phyloP scores from a whole-genome alignment of 1,140 invertebrate genomes.

The Wiebesia pumilae region DNA sequence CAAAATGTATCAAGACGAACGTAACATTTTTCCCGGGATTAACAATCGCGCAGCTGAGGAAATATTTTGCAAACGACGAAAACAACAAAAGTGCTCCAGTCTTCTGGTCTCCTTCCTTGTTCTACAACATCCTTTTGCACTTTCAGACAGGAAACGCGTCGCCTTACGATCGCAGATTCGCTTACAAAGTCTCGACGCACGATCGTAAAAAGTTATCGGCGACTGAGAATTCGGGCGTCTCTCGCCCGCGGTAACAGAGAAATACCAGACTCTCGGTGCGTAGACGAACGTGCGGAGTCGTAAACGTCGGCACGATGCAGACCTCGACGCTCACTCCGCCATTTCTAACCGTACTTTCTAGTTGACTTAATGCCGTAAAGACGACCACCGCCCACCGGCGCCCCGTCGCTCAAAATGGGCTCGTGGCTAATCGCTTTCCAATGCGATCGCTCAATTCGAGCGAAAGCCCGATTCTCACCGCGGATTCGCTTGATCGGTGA shows the following conservation, averaged over 20 bases:
- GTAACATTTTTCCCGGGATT: background rate
- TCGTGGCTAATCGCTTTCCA: background rate
- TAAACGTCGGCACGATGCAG: too few relatives aligned
- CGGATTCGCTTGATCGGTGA: background rate
- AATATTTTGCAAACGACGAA: background rate
- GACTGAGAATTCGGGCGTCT: background rate
- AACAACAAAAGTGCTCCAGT: background rate
- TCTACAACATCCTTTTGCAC: background rate
- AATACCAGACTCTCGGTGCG: too few relatives aligned
- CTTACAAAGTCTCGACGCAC: background rate
- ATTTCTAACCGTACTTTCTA: conserved; percentile 4
- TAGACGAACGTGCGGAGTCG: too few relatives aligned
- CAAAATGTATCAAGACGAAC: background rate
- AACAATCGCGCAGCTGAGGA: background rate
- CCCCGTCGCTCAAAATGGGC: background rate
- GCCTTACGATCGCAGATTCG: background rate
- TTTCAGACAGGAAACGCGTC: background rate
- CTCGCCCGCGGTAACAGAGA: too few relatives aligned
- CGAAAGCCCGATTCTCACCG: background rate
- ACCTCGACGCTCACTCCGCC: background rate
- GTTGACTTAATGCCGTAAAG: background rate
- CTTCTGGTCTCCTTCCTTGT: background rate
- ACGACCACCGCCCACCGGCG: conserved; percentile 5
- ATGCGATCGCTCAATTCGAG: background rate
- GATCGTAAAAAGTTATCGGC: background rate